A percentile compares a stretch with the other conserved stretches of the same genome.
Conservation (phyloP, 2,888 invertebrate species). For the Ecliptopera silaceata region DNA sequence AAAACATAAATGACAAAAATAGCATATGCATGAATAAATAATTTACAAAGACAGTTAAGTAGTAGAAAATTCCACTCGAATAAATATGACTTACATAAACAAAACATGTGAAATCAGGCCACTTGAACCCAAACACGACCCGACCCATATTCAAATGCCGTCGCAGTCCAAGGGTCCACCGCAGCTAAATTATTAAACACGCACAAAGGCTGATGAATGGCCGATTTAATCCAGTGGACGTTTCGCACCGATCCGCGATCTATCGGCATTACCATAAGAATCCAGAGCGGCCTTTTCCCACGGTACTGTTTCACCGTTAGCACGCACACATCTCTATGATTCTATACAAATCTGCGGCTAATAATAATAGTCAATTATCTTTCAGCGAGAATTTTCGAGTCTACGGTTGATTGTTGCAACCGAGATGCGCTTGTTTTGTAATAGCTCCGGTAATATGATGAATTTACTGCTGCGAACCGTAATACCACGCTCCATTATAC, state of each 20-base stretch:
- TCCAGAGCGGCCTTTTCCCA: slow-evolving; percentile 62
- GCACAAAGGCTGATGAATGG: slow-evolving; percentile 61
- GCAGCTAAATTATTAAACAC: slow-evolving; percentile 68
- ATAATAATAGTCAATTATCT: slow-evolving; percentile 48
- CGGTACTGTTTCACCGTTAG: slow-evolving; percentile 56
- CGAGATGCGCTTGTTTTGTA: slow-evolving; percentile 30
- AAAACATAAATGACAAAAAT: background rate
- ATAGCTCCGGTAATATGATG: slow-evolving; percentile 13
- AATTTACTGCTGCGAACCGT: slow-evolving; percentile 11
- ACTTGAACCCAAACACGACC: slow-evolving; percentile 19
- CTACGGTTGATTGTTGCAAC: slow-evolving; percentile 32
- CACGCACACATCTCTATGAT: slow-evolving; percentile 34
- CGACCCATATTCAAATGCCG: slow-evolving; percentile 36
- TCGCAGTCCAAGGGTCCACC: slow-evolving; percentile 38
- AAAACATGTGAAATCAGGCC: slow-evolving; percentile 17
- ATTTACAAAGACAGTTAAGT: background rate
- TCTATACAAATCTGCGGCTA: slow-evolving; percentile 29
- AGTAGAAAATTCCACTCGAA: background rate
- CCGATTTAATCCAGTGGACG: slow-evolving; percentile 38
- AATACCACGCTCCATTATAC: slow-evolving; percentile 1
- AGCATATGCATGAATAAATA: background rate
- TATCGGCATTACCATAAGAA: slow-evolving; percentile 74
- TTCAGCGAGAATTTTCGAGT: slow-evolving; percentile 29
- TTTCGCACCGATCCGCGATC: slow-evolving; percentile 69
- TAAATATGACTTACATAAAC: slow-evolving; percentile 17